These are phyloP conservation scores for Oreochromis niloticus DNA, from an alignment of 2,113 vertebrate genomes.

Conservation along the genomic window DNA sequence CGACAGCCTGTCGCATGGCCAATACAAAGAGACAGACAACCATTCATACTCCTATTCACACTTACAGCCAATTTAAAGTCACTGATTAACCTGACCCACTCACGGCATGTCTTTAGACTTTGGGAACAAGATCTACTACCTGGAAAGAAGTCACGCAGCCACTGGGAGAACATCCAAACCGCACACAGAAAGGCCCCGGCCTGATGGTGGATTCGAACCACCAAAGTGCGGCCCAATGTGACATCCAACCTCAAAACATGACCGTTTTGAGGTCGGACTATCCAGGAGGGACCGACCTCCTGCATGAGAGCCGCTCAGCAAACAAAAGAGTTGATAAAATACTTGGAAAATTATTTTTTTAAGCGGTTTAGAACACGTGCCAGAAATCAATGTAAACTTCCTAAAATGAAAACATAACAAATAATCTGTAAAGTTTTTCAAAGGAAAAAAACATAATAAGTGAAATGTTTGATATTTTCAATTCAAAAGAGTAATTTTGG, in stretches of 20 bases:
- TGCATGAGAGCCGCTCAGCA: not conserved
- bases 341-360: not conserved
- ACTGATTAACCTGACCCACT: not conserved
- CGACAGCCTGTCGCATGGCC: not conserved
- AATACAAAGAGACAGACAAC: not conserved
- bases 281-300: rapidly evolving
- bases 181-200: not conserved
- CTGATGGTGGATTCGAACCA: not conserved
- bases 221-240: not conserved
- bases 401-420: not conserved
- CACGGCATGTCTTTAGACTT: not conserved
- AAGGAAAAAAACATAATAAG: not conserved
- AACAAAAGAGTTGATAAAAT: not conserved
- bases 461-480: not conserved
- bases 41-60: not conserved
- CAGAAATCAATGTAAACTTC: not conserved
- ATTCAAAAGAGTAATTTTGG: not conserved
- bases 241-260: not conserved
- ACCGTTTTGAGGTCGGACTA: not conserved
- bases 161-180: not conserved
- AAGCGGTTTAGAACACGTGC: not conserved
- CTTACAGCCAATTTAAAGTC: not conserved
- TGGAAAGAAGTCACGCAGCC: not conserved
- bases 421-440: not conserved
- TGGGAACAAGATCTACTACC: not conserved